Conservation (phyloP, 35 echinoderm and acorn worm species). For the Amphiura filiformis region DNA sequence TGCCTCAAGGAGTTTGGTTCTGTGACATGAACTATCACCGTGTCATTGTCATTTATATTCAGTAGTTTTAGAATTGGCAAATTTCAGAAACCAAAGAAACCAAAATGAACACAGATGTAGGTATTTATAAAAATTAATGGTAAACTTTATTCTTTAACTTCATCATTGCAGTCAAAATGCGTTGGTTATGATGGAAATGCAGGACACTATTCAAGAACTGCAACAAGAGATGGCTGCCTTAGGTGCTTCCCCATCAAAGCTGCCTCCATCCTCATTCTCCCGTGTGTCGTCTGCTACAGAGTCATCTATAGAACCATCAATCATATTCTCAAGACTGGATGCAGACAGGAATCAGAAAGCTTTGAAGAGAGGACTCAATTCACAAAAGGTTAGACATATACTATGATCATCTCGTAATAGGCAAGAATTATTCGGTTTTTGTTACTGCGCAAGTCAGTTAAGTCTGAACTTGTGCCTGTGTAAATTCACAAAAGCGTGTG, state of each 20-base stretch:
- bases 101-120: no score
- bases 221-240: conserved; percentile 70
- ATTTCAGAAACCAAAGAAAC: no score
- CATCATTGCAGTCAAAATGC: conserved; percentile 71
- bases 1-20: no score
- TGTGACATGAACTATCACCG: no score
- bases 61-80: no score
- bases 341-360: conserved; percentile 86
- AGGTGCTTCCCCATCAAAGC: conserved; percentile 48
- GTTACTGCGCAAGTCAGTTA: no score
- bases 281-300: conserved; percentile 45
- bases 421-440: neutral
- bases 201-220: conserved; percentile 84
- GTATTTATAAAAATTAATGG: no score
- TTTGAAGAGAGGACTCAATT: conserved; percentile 80
- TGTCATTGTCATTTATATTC: no score
- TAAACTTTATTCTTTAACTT: no score
- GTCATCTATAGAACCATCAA: conserved; percentile 46
- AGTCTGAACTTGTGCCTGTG: no score
- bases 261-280: conserved; percentile 35
- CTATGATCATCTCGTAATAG: neutral
- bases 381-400: conserved; percentile 57
- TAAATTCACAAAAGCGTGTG: no score
- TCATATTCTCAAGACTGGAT: conserved; percentile 87
- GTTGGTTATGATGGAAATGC: conserved; percentile 79